phyloP scores from a whole-genome alignment of 2,113 vertebrate genomes.

The Tringa solitaria region DNA sequence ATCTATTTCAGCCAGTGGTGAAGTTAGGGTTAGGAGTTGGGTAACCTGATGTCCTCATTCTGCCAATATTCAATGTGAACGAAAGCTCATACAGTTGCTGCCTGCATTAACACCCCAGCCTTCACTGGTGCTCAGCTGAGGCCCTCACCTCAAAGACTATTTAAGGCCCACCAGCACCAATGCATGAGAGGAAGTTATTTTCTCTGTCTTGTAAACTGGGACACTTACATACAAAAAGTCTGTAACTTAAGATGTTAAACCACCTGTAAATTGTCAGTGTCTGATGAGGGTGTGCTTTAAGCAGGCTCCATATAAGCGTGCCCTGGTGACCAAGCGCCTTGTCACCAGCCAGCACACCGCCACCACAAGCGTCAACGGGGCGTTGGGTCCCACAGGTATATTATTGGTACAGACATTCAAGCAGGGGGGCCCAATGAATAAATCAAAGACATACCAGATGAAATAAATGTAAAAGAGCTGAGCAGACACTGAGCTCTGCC shows the following conservation, averaged over 20 bases:
- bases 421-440: not conserved
- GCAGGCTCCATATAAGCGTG: fast-evolving
- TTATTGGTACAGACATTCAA: not conserved
- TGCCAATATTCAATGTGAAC: not conserved
- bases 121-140: not conserved
- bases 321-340: not conserved
- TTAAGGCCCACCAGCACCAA: not conserved
- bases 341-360: not conserved
- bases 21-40: not conserved
- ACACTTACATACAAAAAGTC: not conserved
- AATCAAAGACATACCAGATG: fast-evolving
- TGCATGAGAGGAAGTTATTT: not conserved
- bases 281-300: fast-evolving
- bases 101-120: fast-evolving
- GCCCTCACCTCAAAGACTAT: not conserved
- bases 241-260: not conserved
- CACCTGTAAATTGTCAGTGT: not conserved
- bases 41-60: not conserved
- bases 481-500: not conserved
- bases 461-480: not conserved
- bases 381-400: too few relatives aligned
- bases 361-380: not conserved
- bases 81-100: not conserved
- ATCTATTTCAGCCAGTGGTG: not conserved
- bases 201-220: not conserved